These are phyloP conservation scores for Psettodes erumei DNA, from an alignment of 2,113 vertebrate genomes.

Conservation along the genomic window DNA sequence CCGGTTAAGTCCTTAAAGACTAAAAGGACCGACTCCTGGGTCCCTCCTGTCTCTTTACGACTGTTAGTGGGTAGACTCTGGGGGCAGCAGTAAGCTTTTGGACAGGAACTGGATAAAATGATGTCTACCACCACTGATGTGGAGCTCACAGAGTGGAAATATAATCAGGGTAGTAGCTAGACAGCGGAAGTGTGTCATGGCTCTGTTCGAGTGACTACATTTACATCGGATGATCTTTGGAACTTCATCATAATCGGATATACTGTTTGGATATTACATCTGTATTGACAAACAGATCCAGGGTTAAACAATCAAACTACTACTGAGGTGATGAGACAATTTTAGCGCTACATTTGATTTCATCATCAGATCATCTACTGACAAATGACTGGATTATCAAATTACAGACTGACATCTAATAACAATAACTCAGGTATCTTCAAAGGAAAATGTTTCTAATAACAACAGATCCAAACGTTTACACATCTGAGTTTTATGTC, in stretches of 20 bases:
- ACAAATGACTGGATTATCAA: too few relatives aligned
- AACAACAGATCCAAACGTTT: too few relatives aligned
- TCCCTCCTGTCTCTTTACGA: conserved; percentile 55
- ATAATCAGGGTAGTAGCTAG: conserved; percentile 50
- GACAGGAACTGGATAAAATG: conserved; percentile 57
- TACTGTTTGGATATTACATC: not conserved
- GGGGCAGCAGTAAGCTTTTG: conserved; percentile 64
- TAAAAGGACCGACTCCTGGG: conserved; percentile 23
- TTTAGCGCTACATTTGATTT: not conserved
- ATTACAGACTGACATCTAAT: too few relatives aligned
- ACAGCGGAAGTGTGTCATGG: conserved; percentile 7
- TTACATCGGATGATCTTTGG: conserved; percentile 3
- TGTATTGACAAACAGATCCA: not conserved
- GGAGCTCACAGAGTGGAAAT: conserved; percentile 49
- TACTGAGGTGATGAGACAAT: not conserved
- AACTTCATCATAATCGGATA: not conserved
- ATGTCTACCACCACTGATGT: conserved; percentile 47
- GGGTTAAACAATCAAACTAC: not conserved
- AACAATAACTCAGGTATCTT: too few relatives aligned
- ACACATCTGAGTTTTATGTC: too few relatives aligned
- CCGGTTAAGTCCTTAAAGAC: conserved; percentile 30
- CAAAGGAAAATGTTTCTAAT: too few relatives aligned
- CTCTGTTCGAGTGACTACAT: not conserved
- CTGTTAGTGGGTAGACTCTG: conserved; percentile 58
- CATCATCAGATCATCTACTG: too few relatives aligned